These are phyloP conservation scores for Abscondita cerata DNA, from an alignment of 2,888 invertebrate genomes.

Conservation along the genomic window DNA sequence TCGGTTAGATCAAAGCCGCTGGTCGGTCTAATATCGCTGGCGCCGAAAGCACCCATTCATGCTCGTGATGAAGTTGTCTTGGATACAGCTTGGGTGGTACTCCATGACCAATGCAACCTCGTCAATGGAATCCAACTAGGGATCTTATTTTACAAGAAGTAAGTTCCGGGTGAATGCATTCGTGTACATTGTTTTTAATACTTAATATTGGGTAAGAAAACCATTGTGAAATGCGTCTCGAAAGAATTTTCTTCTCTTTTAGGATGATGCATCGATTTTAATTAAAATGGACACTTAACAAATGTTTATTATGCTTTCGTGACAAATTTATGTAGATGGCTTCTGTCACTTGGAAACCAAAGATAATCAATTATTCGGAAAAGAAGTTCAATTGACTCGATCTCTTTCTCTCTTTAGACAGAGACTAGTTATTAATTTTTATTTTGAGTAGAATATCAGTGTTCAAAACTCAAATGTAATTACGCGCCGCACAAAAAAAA, in stretches of 20 bases:
- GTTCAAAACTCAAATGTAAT: too few relatives aligned
- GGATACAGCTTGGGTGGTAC: slow-evolving; percentile 53
- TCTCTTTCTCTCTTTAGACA: too few relatives aligned
- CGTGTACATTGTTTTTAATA: slow-evolving; percentile 6
- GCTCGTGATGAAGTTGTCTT: slow-evolving; percentile 52
- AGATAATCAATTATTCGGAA: slow-evolving; percentile 3
- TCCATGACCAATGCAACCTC: slow-evolving; percentile 42
- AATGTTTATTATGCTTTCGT: slow-evolving; percentile 2
- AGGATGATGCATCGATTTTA: too few relatives aligned
- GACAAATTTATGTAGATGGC: slow-evolving; percentile 12
- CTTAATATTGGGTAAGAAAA: background rate
- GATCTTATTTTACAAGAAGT: slow-evolving; percentile 24
- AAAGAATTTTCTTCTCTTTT: background rate
- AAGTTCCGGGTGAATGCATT: slow-evolving; percentile 17
- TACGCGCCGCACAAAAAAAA: background rate
- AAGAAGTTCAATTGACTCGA: background rate
- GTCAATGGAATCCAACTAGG: slow-evolving; percentile 31
- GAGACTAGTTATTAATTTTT: too few relatives aligned
- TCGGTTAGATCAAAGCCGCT: slow-evolving; percentile 47
- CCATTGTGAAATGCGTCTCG: background rate
- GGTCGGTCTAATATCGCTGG: slow-evolving; percentile 52
- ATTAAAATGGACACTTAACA: background rate
- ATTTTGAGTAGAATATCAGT: too few relatives aligned
- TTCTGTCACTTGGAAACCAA: background rate
- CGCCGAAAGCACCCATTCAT: slow-evolving; percentile 54